Evolutionary conservation across 1,140 invertebrate genomes (phyloP), one percentile per base, ranked within the genome.

Genomic region (Hydropsyche tenuis): DNA sequence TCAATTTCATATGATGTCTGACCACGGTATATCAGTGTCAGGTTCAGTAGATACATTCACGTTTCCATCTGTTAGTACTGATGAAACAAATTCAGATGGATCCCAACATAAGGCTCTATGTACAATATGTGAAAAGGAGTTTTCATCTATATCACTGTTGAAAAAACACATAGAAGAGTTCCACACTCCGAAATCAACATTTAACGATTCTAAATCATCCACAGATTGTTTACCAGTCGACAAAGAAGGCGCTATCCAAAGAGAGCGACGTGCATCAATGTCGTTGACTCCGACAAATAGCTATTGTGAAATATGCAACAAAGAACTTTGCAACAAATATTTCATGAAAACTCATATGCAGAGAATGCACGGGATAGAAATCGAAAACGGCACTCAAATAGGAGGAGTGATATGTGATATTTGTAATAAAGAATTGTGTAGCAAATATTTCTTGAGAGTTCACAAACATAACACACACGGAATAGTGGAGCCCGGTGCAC

Each of bases 321-420:
- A 99, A 86, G 97, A 99, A 83, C 84, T 99, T 37, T 99, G 98
- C 85, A 99, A 99, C 86, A 99, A 99, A 83, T 99, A 99, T 81
- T 99, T 99, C 82, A 96, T 99, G 92, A 96, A 98, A 81, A 99
- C 97, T 0, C 98, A 99, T 85, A 99, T 99, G 95, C 92, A 99
- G 78, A 93, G 98, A 82, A 98, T 99, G 94, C 98, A 99, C 82
- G 96, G 97, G 14, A 97, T 99, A 72, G 95, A 96, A 80, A 93
- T 98, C 46, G 95, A 96, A 82, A 94, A 93, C 79, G 94, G 93
- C 0, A 92, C 94, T 0, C 94, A 95, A 81, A 92, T 96, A 14
- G 95, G 94, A 5, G 95, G 95, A 2, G 95, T 97, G 0, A 93
- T 95, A 6, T 98, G 96, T 86, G 96, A 98, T 81, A 94, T 98